Conservation (phyloP, 1,140 invertebrate species). For the Phocides pigmalion region DNA sequence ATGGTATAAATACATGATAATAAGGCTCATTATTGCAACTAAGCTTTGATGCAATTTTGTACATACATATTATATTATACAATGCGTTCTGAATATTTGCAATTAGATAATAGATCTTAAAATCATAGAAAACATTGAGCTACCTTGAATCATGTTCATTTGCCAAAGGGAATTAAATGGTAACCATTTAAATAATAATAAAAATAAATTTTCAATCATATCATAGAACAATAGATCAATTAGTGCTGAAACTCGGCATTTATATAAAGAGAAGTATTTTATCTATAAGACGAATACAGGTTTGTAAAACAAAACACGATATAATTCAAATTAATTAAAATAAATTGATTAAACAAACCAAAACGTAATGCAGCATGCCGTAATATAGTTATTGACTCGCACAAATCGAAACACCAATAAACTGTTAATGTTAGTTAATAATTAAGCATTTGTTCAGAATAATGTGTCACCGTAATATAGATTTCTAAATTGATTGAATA, state of each 20-base stretch:
- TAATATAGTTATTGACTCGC: conserved; percentile 21
- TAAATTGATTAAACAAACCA: not conserved
- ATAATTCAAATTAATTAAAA: not conserved
- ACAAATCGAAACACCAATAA: conserved; percentile 21
- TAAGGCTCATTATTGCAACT: conserved; percentile 20
- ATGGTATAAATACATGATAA: conserved; percentile 28
- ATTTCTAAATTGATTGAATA: not conserved
- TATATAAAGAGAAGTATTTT: too few species aligned
- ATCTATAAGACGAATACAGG: not conserved
- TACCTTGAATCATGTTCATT: conserved; percentile 1
- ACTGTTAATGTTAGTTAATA: conserved; percentile 18
- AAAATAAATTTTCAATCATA: conserved; percentile 15
- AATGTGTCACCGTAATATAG: not conserved
- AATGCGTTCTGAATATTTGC: conserved; percentile 13
- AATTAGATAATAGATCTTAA: conserved; percentile 19
- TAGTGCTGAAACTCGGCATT: not conserved
- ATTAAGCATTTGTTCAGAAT: not conserved
- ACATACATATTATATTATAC: conserved; percentile 19
- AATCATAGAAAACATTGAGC: conserved; percentile 5
- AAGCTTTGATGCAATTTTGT: conserved; percentile 20
- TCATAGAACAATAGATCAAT: conserved; percentile 20
- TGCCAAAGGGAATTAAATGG: conserved; percentile 1
- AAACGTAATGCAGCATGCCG: not conserved
- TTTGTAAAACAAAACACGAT: not conserved
- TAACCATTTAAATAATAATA: not conserved